Evolutionary conservation across 2,113 vertebrate species (phyloP).

Genomic region (Scomber colias): DNA sequence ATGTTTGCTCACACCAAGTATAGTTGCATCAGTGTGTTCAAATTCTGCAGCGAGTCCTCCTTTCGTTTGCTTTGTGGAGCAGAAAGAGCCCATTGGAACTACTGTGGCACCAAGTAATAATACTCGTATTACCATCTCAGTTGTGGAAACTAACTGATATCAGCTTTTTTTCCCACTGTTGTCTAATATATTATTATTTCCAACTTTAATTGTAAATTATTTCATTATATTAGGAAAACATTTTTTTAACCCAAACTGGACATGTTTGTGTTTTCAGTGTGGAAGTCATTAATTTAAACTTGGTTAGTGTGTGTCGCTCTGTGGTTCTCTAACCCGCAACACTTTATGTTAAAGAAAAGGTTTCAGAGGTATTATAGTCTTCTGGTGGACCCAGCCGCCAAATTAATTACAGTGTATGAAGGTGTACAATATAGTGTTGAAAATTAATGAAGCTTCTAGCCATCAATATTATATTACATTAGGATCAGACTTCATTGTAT

Average conservation of each 20-base stretch:
- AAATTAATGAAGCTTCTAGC: neutral
- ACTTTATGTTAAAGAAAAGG: neutral
- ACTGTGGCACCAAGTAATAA: neutral
- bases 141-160: neutral
- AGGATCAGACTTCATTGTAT: neutral
- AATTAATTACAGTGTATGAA: neutral
- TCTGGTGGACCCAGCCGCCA: neutral
- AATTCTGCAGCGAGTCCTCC: slow-evolving; percentile 11
- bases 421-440: neutral
- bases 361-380: neutral
- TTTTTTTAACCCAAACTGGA: neutral
- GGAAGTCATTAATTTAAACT: slow-evolving; percentile 2
- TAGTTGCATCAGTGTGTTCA: slow-evolving; percentile 21
- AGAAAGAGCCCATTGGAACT: neutral
- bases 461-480: neutral
- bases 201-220: neutral
- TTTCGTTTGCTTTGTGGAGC: neutral
- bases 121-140: neutral
- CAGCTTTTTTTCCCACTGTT: neutral
- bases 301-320: neutral
- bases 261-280: neutral
- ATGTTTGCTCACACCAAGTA: slow-evolving; percentile 24
- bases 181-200: neutral
- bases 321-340: neutral
- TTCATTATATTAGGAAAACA: neutral